These are phyloP conservation scores for Mastigias papua DNA, from an alignment of 30 jellyfish, hydroid and myxozoan species.

Conservation along the genomic window DNA sequence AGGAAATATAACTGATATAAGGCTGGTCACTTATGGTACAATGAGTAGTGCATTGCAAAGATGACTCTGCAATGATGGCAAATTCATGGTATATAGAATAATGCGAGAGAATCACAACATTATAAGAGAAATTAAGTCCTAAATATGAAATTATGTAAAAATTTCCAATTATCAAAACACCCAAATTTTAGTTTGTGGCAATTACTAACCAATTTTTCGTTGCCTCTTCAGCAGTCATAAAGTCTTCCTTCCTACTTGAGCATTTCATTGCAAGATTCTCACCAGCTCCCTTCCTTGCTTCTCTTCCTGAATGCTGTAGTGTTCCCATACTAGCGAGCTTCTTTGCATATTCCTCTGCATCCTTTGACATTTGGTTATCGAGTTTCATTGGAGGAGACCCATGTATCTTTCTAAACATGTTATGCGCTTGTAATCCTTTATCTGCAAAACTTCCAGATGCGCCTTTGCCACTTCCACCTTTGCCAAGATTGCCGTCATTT, in stretches of 20 bases:
- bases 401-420: slow-evolving; percentile 84
- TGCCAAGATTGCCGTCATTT: slow-evolving; percentile 19
- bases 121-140: too few relatives aligned
- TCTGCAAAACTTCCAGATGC: slow-evolving; percentile 35
- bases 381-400: slow-evolving; percentile 81
- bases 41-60: too few relatives aligned
- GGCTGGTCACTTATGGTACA: too few relatives aligned
- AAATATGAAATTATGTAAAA: too few relatives aligned
- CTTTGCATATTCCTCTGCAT: slow-evolving; percentile 90
- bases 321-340: slow-evolving; percentile 72
- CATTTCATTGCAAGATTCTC: slow-evolving; percentile 96
- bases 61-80: too few relatives aligned
- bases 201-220: slow-evolving; percentile 80
- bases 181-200: too few relatives aligned
- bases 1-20: too few relatives aligned
- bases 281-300: slow-evolving; percentile 76
- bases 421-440: slow-evolving; percentile 78
- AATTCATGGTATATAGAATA: too few relatives aligned
- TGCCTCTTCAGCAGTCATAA: slow-evolving; percentile 92
- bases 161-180: too few relatives aligned
- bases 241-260: slow-evolving; percentile 59
- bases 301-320: slow-evolving; percentile 78
- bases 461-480: slow-evolving; percentile 18
- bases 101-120: too few relatives aligned
- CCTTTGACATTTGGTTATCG: slow-evolving; percentile 78